Conservation (phyloP, 2,113 vertebrate species). For the Rhinoderma darwinii region DNA sequence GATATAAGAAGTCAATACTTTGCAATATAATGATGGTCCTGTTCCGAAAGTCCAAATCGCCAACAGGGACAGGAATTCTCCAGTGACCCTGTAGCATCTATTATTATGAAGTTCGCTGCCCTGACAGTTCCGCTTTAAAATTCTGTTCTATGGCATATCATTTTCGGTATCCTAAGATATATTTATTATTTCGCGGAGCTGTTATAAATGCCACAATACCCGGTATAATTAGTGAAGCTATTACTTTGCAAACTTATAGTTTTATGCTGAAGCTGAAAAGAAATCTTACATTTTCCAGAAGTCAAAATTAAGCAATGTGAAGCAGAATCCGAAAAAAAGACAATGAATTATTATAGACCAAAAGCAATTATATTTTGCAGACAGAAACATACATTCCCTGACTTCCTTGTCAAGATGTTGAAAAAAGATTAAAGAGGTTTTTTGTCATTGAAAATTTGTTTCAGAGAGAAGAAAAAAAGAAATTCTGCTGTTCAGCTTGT, state of each 20-base stretch:
- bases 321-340: slow-evolving; percentile 59
- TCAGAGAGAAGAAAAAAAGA: slow-evolving; percentile 62
- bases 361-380: slow-evolving; percentile 74
- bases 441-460: slow-evolving; percentile 70
- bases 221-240: slow-evolving; percentile 39
- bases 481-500: slow-evolving; percentile 64
- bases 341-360: slow-evolving; percentile 69
- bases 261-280: slow-evolving; percentile 61
- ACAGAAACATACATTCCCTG: slow-evolving; percentile 67
- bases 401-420: slow-evolving; percentile 71
- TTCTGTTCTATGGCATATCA: not conserved
- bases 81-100: not conserved
- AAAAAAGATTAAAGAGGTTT: slow-evolving; percentile 69
- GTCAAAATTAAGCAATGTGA: slow-evolving; percentile 51
- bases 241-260: slow-evolving; percentile 52
- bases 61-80: not conserved
- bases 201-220: slow-evolving; percentile 13
- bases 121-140: not conserved
- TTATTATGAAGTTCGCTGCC: not conserved
- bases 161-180: not conserved
- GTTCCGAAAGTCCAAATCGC: not conserved
- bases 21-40: not conserved
- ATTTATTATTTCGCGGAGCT: not conserved
- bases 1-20: not conserved
- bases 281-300: slow-evolving; percentile 63